Conservation (phyloP, 2,113 vertebrate species). For the Poecile atricapillus region DNA sequence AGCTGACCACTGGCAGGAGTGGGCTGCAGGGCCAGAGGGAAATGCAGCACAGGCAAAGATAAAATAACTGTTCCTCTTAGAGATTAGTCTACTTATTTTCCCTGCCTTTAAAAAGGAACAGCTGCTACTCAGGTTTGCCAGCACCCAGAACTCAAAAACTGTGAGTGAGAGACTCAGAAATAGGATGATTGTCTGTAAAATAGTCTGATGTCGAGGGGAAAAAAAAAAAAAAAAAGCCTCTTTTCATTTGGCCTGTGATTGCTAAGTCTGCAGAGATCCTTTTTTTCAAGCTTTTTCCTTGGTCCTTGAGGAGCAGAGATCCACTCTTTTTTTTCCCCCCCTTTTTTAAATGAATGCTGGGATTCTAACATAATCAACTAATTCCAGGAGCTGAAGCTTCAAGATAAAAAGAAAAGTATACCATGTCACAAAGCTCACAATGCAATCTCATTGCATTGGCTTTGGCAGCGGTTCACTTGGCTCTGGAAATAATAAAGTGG, state of each 20-base stretch:
- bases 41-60: background rate
- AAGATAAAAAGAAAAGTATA: slow-evolving; percentile 51
- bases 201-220: background rate
- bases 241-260: slow-evolving; percentile 20
- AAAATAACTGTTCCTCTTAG: background rate
- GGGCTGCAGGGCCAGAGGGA: background rate
- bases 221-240: background rate
- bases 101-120: slow-evolving; percentile 28
- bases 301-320: background rate
- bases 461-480: slow-evolving; percentile 56
- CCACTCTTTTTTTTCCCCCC: background rate
- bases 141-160: slow-evolving; percentile 6
- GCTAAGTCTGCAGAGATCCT: background rate
- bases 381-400: slow-evolving; percentile 54
- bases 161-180: slow-evolving; percentile 31
- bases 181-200: slow-evolving; percentile 33
- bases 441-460: slow-evolving; percentile 61
- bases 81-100: background rate
- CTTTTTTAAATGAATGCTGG: background rate
- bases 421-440: slow-evolving; percentile 45
- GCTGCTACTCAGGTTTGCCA: slow-evolving; percentile 49
- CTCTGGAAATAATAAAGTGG: slow-evolving; percentile 62
- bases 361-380: slow-evolving; percentile 33
- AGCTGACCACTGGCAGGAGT: background rate
- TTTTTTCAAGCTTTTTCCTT: background rate